phyloP scores from a whole-genome alignment of 2,113 vertebrate species.

The Corydoras maculifer region DNA sequence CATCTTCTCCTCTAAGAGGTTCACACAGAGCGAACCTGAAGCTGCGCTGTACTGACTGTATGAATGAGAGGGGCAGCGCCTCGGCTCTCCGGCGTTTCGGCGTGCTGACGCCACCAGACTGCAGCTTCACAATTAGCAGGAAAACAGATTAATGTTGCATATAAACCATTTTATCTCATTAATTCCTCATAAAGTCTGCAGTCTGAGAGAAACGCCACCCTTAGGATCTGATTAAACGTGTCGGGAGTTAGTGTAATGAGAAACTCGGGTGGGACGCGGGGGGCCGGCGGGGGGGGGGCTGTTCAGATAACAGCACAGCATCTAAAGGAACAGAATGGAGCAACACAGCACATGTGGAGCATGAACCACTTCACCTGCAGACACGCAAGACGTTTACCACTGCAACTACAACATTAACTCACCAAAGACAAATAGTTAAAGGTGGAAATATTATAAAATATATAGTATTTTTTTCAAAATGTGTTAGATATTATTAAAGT shows the following conservation, averaged over 20 bases:
- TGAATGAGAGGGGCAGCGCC: background rate
- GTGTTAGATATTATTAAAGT: too few relatives aligned
- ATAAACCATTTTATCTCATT: constrained; percentile 1
- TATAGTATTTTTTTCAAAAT: too few relatives aligned
- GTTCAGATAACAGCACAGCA: background rate
- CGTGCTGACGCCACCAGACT: constrained; percentile 3
- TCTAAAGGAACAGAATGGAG: background rate
- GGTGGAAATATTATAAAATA: too few relatives aligned
- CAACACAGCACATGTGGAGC: too few relatives aligned
- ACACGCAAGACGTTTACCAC: too few relatives aligned
- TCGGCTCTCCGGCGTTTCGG: background rate
- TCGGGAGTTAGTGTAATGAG: background rate
- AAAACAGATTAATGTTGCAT: constrained; percentile 13
- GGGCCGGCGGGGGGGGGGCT: too few relatives aligned
- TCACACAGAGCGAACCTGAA: too few relatives aligned
- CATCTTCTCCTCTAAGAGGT: too few relatives aligned
- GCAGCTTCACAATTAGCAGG: constrained; percentile 2
- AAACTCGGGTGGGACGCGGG: background rate
- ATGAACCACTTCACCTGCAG: too few relatives aligned
- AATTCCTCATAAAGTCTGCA: background rate
- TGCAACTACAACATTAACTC: too few relatives aligned
- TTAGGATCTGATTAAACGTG: constrained; percentile 6
- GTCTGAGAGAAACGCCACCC: constrained; percentile 14
- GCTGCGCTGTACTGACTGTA: background rate
- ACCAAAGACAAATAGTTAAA: too few relatives aligned